Evolutionary conservation across 30 jellyfish, hydroid and myxozoan genomes (phyloP).

Genomic region (Turritopsis dohrnii): DNA sequence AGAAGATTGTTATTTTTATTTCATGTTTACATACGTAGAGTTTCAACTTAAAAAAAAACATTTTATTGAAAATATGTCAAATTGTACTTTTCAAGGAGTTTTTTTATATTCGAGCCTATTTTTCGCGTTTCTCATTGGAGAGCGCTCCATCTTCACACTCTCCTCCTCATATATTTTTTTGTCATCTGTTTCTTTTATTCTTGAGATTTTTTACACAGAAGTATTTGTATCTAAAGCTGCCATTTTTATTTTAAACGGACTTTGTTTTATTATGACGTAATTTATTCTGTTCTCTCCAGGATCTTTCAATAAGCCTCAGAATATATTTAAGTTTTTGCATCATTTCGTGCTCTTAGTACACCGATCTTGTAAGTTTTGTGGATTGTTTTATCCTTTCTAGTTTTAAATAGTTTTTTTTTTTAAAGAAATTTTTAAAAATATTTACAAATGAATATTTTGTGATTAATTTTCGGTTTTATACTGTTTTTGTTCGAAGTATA

Average conservation of each 20-base stretch:
- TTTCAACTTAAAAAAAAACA: background rate
- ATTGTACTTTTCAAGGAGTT: background rate
- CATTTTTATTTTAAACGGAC: background rate
- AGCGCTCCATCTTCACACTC: background rate
- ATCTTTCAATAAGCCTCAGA: background rate
- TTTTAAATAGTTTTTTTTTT: too few relatives aligned
- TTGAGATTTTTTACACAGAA: background rate
- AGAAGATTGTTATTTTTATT: background rate
- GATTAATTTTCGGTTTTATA: background rate
- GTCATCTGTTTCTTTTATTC: background rate
- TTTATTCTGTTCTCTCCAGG: background rate
- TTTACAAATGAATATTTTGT: background rate
- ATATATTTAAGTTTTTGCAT: background rate
- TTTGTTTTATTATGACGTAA: background rate
- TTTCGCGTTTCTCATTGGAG: background rate
- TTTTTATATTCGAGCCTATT: background rate
- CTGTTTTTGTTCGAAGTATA: background rate
- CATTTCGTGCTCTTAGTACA: background rate
- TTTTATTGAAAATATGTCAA: background rate
- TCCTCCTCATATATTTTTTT: background rate
- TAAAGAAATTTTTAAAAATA: background rate
- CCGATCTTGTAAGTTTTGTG: background rate
- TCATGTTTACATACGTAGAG: background rate
- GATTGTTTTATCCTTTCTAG: background rate
- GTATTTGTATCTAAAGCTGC: background rate